Base-by-base conservation (phyloP, 2,888 invertebrate species). In the Megaustenia siamemsis region DNA sequence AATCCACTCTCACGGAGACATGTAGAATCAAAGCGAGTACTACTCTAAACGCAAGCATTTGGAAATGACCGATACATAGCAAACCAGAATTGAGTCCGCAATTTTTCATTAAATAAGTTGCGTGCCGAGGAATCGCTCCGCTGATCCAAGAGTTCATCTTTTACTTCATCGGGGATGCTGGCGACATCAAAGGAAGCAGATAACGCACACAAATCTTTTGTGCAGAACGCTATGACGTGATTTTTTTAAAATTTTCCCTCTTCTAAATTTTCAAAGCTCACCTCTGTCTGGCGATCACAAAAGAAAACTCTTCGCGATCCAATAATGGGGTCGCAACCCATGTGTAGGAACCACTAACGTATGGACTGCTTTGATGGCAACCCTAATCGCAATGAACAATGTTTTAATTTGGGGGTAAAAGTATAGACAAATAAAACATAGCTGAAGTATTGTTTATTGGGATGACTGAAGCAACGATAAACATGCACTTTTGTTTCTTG, bases 81-180 rank as follows among this genome's bases (percentile, higher is more conserved):
- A 53, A 12, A 53, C 21, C 68, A 68, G 38, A 68, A 18, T 2
- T 68, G 28, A 35, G 28, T 28, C 35, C 21, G 68, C 68, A 68
- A 38, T 32, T 68, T 68, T 28, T 68, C 38, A 35, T 68, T 4
- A 68, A 68, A 68, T 32, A 68, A 15, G 15, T 12, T 68, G 32
- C 68, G 68, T 68, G 68, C 68, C 68, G 68, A 32, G 68, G 21
- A 68, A 68, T 68, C 68, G 38, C 32, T 12, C 32, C 68, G 32
- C 68, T 28, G 10, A 21, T 68, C 32, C 28, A 38, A 28, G 68
- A 68, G 32, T 68, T 28, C 68, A 68, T 68, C 15, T 4, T 68
- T 28, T 68, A 21, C 38, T 68, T 68, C 32, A 68, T 68, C 38
- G 68, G 21, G 68, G 32, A 68, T 68, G 68, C 68, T 68, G 68